Evolutionary conservation across 2,797 vertebrate genomes (phyloP), one percentile per base, ranked within the genome.

Genomic region (Pseudochirops corinnae): DNA sequence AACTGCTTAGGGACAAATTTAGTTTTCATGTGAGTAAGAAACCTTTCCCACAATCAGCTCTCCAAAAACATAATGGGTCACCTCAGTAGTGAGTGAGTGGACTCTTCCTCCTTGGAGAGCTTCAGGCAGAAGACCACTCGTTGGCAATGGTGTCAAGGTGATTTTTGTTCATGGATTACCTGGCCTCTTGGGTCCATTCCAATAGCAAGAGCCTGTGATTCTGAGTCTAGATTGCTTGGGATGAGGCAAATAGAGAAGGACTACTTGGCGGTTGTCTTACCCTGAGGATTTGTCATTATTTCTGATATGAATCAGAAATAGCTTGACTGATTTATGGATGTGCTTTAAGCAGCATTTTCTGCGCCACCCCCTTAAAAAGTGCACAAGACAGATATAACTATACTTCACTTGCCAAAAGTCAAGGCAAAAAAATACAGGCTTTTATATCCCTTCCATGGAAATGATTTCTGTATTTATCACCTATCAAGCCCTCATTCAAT

Each of bases 261-360:
- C 74, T 24, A 26, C 18, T 33, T 74, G 24, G 4, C 92, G 2
- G 21, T 46, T 82, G n/a, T 94, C 91, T 93, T 93, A 39, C 16
- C 92, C 74, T 16, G 62, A 74, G 55, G 53, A 62, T 96, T 0
- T 21, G 46, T 92, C 93, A 33, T 62, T 55, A 94, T 96, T 96
- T 94, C 92, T 95, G 90, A 57, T 92, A 90, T 18, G 56, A 67
- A 82, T 93, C 46, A 95, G 16, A 96, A 95, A 97, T 5, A 94
- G 55, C 39, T 46, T 46, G n/a, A 3, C 74, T 82, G 62, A 58
- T 82, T 50, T 94, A 60, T 92, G 1, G 39, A 91, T 96, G 4
- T 92, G 31, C 93, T 56, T 0, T 93, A 90, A 46, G 74, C 7
- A 91, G 52, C 31, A 28, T 67, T 90, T 92, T 55, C 53, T 21